A percentile compares a stretch with the other conserved stretches of the same genome.
phyloP scores from a whole-genome alignment of 2,797 vertebrate species.

The Ispidina picta region DNA sequence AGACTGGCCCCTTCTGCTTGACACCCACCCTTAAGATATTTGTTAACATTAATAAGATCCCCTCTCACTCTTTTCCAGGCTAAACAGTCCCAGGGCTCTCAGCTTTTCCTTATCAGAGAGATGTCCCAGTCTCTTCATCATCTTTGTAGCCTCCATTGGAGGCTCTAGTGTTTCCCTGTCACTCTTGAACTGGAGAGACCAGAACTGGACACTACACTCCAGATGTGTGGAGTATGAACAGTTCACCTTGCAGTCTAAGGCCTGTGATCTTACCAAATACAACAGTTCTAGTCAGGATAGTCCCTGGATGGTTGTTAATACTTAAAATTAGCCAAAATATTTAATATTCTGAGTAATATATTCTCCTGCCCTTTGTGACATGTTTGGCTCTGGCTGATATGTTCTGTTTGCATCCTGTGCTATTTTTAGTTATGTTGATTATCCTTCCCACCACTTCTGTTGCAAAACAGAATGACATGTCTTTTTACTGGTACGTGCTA shows the following conservation, averaged over 20 bases:
- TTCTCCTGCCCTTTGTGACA: background rate
- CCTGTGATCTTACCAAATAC: background rate
- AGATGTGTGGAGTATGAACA: background rate
- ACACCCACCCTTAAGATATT: no score
- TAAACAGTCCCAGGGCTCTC: no score
- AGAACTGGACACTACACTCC: no score
- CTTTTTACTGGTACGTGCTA: background rate
- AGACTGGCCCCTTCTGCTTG: no score
- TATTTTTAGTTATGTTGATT: background rate
- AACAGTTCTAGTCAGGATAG: background rate
- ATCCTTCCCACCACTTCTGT: background rate
- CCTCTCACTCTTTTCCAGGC: no score
- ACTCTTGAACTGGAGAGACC: no score
- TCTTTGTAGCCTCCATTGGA: no score
- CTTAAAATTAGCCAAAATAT: slow-evolving; percentile 14
- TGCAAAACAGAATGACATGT: background rate
- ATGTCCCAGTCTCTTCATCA: no score
- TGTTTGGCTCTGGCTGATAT: background rate
- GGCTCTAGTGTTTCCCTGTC: no score
- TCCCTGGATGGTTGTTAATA: background rate
- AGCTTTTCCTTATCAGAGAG: no score
- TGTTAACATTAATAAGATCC: no score
- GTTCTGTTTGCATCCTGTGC: slow-evolving; percentile 1
- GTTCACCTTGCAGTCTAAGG: background rate
- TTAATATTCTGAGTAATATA: background rate